phyloP scores from a whole-genome alignment of 2,888 invertebrate species.

The Cataglyphis albicans region DNA sequence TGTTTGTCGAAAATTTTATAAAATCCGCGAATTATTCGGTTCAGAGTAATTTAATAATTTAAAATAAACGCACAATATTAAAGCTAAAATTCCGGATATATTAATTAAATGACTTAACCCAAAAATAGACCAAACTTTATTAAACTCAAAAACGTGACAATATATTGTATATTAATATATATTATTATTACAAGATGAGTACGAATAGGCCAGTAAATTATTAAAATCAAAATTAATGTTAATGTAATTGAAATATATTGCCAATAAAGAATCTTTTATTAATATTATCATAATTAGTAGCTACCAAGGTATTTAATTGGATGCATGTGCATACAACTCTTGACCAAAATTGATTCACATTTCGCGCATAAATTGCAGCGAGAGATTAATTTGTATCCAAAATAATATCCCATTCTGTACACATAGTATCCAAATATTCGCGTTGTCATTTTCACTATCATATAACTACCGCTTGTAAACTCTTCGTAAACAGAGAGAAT shows the following conservation, averaged over 20 bases:
- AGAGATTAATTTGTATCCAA: conserved; percentile 42
- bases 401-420: conserved; percentile 49
- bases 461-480: conserved; percentile 2
- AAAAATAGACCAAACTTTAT: no score
- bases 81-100: no score
- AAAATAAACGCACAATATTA: no score
- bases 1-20: no score
- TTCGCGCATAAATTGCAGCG: conserved; percentile 11
- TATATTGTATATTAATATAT: background rate
- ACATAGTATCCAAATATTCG: conserved; percentile 46
- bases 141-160: no score
- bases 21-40: no score
- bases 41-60: no score
- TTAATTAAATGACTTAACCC: no score
- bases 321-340: background rate
- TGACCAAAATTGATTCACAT: conserved; percentile 49
- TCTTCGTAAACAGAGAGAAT: conserved; percentile 34
- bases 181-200: background rate
- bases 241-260: conserved; percentile 2
- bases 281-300: conserved; percentile 9
- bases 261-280: background rate
- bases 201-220: background rate
- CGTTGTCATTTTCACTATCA: conserved; percentile 28
- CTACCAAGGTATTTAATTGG: conserved; percentile 29
- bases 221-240: conserved; percentile 35